Evolutionary conservation across 1,140 invertebrate species (phyloP), one percentile per base, ranked within the genome.

Genomic region (Lordiphosa stackelbergi): DNA sequence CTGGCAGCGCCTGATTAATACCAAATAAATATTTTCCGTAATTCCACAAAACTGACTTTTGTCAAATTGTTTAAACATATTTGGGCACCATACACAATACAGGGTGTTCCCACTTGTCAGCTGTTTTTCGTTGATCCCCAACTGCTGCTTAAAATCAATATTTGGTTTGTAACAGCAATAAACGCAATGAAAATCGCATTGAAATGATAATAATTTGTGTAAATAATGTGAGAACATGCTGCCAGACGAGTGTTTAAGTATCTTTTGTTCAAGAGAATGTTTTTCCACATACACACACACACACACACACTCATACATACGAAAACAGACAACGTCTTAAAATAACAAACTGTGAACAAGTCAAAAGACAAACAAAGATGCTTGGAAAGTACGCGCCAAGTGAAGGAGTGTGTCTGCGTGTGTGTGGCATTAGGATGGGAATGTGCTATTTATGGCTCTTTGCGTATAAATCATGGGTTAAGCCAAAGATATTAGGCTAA

Each of bases 181-280:
- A 73, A 75, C 60, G 60, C 60, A 60, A 49, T 71, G 69, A 66
- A 69, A 78, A 79, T 78, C 65, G 59, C 73, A 78, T 58, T 58
- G 57, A 68, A 78, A 73, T 69, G 73, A 69, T 78, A 78, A 78
- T 78, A 65, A 79, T 54, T 79, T 73, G 59, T 79, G 65, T 65
- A 73, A 78, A 78, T 69, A 69, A 22, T 43, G 45, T 42, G 40
- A 41, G 47, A 47, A 51, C 22, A 24, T 24, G 22, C 4, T 24
- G 22, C 22, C 22, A 24, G 22, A 24, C 57, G 35, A 57, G 54
- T 45, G 34, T 59, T 59, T 64, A 53, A 61, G 63, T 53, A 43
- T 48, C 64, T 66, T 28, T 66, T 66, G 43, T 43, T 51, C 43
- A 37, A 54, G 47, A 46, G 52, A 66, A 56, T 37, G 36, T 60